Conservation (phyloP, 2,888 invertebrate species). For the Mythimna loreyi region DNA sequence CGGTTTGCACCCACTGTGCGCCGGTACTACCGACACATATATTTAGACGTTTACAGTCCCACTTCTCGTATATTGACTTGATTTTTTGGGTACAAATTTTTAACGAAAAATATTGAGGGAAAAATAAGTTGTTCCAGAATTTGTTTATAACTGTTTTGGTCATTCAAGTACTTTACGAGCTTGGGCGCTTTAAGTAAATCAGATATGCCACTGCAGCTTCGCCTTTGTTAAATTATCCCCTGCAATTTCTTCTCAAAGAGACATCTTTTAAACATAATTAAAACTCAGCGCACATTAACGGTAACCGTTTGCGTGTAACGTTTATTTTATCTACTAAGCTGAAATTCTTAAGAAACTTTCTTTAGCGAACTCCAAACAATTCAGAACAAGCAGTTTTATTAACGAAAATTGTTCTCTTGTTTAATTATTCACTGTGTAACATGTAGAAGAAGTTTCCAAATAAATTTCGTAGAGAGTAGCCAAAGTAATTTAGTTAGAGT, state of each 20-base stretch:
- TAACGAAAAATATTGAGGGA: neutral
- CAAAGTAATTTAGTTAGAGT: conserved; percentile 71
- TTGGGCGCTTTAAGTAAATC: conserved; percentile 14
- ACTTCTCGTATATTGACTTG: conserved; percentile 71
- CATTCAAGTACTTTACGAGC: neutral
- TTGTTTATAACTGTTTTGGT: neutral
- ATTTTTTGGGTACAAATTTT: conserved; percentile 59
- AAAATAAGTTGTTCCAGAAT: neutral
- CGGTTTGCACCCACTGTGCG: conserved; percentile 86
- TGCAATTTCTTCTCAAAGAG: conserved; percentile 40
- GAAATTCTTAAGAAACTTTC: conserved; percentile 68
- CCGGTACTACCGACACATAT: conserved; percentile 71
- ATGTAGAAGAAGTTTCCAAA: conserved; percentile 76
- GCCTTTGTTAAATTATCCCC: conserved; percentile 34
- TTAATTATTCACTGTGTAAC: conserved; percentile 76
- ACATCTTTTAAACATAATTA: conserved; percentile 61
- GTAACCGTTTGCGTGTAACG: conserved; percentile 61
- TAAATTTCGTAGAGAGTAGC: conserved; percentile 72
- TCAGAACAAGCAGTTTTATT: conserved; percentile 74
- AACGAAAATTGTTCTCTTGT: conserved; percentile 72
- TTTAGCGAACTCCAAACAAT: conserved; percentile 68
- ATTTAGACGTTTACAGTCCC: conserved; percentile 74
- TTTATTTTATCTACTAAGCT: conserved; percentile 67
- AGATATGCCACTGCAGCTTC: conserved; percentile 26
- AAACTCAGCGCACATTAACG: conserved; percentile 61